A percentile compares a stretch with the other conserved stretches of the same genome.
Conservation (phyloP, 1,140 invertebrate species). For the Zaprionus inermis region DNA sequence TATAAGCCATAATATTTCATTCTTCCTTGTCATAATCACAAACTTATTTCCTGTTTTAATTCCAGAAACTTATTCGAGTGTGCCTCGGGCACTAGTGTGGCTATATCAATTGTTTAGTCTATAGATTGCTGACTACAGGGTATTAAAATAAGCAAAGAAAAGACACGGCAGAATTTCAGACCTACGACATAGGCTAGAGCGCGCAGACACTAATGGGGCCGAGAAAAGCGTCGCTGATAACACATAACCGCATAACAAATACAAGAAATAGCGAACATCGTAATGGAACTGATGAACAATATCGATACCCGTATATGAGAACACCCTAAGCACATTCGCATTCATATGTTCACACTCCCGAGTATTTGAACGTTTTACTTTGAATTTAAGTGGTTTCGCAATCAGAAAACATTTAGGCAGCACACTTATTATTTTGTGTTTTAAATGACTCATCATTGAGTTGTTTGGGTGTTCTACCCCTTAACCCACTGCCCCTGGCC, state of each 20-base stretch:
- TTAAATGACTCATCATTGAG: constrained; percentile 30
- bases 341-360: background rate
- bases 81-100: background rate
- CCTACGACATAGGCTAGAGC: constrained; percentile 65
- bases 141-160: constrained; percentile 9
- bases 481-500: background rate
- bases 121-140: constrained; percentile 1
- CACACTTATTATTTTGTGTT: constrained; percentile 24
- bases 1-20: background rate
- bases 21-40: background rate
- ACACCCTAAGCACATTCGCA: background rate
- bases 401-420: background rate
- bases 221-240: background rate
- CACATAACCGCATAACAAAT: background rate
- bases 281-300: constrained; percentile 39
- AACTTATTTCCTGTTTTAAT: background rate
- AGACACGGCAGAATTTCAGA: constrained; percentile 33
- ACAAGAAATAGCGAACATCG: constrained; percentile 38
- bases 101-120: background rate
- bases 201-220: constrained; percentile 14
- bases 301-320: background rate
- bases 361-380: constrained; percentile 52
- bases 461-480: constrained; percentile 9
- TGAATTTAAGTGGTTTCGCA: background rate
- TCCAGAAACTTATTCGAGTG: background rate